These are phyloP conservation scores for Delichon dasypus DNA, from an alignment of 2,797 vertebrate genomes.

Conservation along the genomic window DNA sequence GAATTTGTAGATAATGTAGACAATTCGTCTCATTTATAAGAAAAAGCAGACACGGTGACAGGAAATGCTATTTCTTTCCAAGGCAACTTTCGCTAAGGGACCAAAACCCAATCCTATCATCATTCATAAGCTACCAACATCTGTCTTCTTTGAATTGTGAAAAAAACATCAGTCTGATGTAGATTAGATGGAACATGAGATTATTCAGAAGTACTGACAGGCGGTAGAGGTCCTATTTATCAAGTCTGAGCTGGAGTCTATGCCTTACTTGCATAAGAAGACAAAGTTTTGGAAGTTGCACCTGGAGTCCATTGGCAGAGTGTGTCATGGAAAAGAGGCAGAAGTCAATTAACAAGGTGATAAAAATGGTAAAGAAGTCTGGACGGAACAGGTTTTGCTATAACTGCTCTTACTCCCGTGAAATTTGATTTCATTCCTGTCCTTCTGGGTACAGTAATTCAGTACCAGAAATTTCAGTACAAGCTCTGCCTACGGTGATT, in stretches of 20 bases:
- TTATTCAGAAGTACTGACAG: neutral
- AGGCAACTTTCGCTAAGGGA: neutral
- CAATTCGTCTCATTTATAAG: constrained; percentile 29
- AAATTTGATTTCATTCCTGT: neutral
- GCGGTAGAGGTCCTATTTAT: neutral
- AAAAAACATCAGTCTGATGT: neutral
- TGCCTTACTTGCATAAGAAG: neutral
- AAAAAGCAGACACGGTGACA: neutral
- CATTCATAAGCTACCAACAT: neutral
- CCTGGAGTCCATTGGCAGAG: neutral
- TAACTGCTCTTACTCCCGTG: neutral
- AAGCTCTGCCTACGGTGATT: neutral
- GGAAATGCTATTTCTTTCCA: neutral
- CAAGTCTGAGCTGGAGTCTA: neutral
- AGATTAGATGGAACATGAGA: neutral
- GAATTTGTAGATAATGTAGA: neutral
- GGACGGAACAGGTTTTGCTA: neutral
- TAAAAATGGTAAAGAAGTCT: neutral
- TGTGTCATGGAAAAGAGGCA: neutral
- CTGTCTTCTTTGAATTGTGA: neutral
- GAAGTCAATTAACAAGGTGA: neutral
- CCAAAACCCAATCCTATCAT: neutral
- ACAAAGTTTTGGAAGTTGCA: neutral
- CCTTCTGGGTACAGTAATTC: neutral
- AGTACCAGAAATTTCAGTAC: neutral